Percentiles rank a stretch among this genome's conserved stretches.
Conservation (phyloP, 53 echinoderm and acorn worm species). For the Pentamera pediparva region DNA sequence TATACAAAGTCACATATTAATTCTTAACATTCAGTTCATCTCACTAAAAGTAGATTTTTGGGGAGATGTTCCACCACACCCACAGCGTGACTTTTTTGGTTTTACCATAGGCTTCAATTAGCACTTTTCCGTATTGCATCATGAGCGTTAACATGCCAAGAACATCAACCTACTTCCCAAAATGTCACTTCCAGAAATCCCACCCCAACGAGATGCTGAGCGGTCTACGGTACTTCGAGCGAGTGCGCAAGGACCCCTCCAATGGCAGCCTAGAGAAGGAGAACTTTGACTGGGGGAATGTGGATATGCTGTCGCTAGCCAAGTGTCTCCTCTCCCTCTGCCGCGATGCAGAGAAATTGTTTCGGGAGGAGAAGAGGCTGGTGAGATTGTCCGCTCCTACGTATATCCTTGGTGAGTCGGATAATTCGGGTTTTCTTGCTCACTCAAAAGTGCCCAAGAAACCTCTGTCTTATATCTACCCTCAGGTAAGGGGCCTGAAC, state of each 20-base stretch:
- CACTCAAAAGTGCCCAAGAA: too few species aligned
- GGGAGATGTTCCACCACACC: too few species aligned
- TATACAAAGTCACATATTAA: too few species aligned
- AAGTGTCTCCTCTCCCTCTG: constrained; percentile 72
- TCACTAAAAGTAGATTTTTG: too few species aligned
- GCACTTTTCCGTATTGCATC: too few species aligned
- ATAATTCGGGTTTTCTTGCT: background rate
- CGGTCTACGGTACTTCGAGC: constrained; percentile 77
- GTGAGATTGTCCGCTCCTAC: constrained; percentile 64
- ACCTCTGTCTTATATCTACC: too few species aligned
- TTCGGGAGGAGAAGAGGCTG: constrained; percentile 59
- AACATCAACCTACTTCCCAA: too few species aligned
- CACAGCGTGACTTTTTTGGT: too few species aligned
- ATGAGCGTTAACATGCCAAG: too few species aligned
- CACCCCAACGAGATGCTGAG: constrained; percentile 87
- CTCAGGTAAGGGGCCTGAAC: too few species aligned
- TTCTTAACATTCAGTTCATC: too few species aligned
- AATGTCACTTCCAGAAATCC: constrained; percentile 55
- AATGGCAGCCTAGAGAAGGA: constrained; percentile 40
- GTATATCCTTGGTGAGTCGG: constrained; percentile 63
- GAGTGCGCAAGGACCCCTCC: constrained; percentile 46
- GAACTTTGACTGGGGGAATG: constrained; percentile 67
- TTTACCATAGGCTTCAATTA: too few species aligned
- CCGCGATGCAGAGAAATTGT: constrained; percentile 55
- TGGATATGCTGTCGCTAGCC: constrained; percentile 69